These are phyloP conservation scores for Carposina sasakii DNA, from an alignment of 1,140 invertebrate genomes.

Conservation along the genomic window DNA sequence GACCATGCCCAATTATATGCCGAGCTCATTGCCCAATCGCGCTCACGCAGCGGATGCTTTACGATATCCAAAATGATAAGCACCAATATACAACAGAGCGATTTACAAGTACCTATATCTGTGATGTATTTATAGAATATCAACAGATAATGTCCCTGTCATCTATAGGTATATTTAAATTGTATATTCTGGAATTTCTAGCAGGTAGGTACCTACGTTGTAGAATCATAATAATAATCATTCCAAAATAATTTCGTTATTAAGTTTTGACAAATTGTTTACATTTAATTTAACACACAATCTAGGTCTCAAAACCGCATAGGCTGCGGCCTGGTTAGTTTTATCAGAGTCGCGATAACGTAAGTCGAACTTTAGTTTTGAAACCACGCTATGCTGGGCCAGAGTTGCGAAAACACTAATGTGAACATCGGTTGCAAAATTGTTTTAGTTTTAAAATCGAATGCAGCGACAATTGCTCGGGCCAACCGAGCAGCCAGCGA, in stretches of 20 bases:
- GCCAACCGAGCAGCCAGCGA: conserved; percentile 24
- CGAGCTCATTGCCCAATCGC: conserved; percentile 39
- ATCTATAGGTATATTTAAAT: too few species aligned
- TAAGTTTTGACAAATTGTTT: too few species aligned
- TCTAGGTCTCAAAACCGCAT: conserved; percentile 65
- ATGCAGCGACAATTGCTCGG: conserved; percentile 41
- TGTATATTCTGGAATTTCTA: too few species aligned
- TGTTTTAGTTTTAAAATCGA: conserved; percentile 70
- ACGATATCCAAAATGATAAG: conserved; percentile 46
- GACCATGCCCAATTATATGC: conserved; percentile 59
- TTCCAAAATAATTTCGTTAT: too few species aligned
- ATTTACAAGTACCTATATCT: too few species aligned
- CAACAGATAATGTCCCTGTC: too few species aligned
- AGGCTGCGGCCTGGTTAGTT: conserved; percentile 50
- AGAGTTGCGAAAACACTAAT: conserved; percentile 71
- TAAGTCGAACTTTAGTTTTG: conserved; percentile 65
- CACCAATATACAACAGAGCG: too few species aligned
- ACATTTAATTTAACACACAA: too few species aligned
- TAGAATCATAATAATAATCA: too few species aligned
- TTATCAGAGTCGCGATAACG: conserved; percentile 67
- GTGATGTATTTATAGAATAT: too few species aligned
- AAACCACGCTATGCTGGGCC: conserved; percentile 65
- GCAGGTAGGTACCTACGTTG: too few species aligned
- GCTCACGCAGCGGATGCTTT: conserved; percentile 29
- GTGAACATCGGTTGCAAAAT: conserved; percentile 71